Evolutionary conservation across 2,797 vertebrate species (phyloP).

Genomic region (Notolabrus celidotus): DNA sequence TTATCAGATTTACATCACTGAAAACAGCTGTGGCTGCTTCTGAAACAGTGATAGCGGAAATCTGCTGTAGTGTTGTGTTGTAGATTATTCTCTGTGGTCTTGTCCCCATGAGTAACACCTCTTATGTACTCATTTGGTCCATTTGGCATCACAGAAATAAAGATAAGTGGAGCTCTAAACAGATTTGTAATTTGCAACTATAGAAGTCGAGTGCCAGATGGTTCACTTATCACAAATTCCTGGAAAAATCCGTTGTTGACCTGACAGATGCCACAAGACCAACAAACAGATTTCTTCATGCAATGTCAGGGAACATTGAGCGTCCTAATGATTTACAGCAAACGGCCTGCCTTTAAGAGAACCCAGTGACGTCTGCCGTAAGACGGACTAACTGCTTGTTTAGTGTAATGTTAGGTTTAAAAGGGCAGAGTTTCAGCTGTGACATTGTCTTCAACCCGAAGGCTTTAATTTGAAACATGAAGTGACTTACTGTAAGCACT

Average conservation of each 20-base stretch:
- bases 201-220: constrained; percentile 5
- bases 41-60: neutral
- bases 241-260: constrained; percentile 12
- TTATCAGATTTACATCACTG: neutral
- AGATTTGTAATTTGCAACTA: neutral
- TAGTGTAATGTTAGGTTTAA: neutral
- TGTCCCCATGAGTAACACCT: neutral
- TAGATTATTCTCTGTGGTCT: neutral
- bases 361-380: neutral
- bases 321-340: constrained; percentile 64
- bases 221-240: constrained; percentile 8
- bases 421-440: constrained; percentile 4
- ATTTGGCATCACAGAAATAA: neutral
- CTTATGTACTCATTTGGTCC: neutral
- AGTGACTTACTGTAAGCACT: neutral
- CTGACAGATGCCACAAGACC: constrained; percentile 23
- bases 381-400: constrained; percentile 10
- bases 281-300: constrained; percentile 51
- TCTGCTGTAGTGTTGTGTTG: no score
- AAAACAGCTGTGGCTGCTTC: constrained; percentile 5
- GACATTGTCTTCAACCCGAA: constrained; percentile 2
- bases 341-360: constrained; percentile 5
- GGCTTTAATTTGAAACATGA: neutral
- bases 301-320: constrained; percentile 70
- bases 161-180: neutral